These are phyloP conservation scores for Mythimna lalbum DNA, from an alignment of 2,888 invertebrate species.

Conservation along the genomic window DNA sequence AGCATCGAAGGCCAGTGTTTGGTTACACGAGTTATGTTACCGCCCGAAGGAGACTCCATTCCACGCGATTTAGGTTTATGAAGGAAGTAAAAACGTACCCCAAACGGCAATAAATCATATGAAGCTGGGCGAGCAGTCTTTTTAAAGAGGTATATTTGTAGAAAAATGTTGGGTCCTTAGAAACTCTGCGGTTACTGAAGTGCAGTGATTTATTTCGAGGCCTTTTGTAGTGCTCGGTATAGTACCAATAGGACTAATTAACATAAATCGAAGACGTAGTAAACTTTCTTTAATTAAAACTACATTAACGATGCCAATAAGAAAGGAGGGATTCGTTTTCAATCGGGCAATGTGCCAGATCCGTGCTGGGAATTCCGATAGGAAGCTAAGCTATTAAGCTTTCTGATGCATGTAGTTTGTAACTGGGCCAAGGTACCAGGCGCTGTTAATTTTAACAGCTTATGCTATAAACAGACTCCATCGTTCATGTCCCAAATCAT, in stretches of 20 bases:
- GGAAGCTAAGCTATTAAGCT: constrained; percentile 12
- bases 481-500: background rate
- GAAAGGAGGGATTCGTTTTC: constrained; percentile 2
- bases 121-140: constrained; percentile 6
- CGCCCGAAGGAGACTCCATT: constrained; percentile 27
- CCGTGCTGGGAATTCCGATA: background rate
- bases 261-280: background rate
- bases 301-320: background rate
- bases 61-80: constrained; percentile 16
- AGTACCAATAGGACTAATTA: background rate
- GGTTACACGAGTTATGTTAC: constrained; percentile 38
- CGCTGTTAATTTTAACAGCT: background rate
- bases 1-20: constrained; percentile 23
- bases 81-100: constrained; percentile 24
- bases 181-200: background rate
- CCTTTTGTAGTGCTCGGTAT: background rate
- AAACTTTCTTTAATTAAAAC: background rate
- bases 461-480: background rate
- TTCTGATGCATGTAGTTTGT: background rate
- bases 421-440: constrained; percentile 12
- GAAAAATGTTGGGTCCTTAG: background rate
- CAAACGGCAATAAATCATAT: constrained; percentile 36
- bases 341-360: constrained; percentile 27
- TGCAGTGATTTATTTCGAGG: constrained; percentile 8
- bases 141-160: background rate